These are phyloP conservation scores for Magallana gigas DNA, from an alignment of 1,140 invertebrate genomes.

Conservation along the genomic window DNA sequence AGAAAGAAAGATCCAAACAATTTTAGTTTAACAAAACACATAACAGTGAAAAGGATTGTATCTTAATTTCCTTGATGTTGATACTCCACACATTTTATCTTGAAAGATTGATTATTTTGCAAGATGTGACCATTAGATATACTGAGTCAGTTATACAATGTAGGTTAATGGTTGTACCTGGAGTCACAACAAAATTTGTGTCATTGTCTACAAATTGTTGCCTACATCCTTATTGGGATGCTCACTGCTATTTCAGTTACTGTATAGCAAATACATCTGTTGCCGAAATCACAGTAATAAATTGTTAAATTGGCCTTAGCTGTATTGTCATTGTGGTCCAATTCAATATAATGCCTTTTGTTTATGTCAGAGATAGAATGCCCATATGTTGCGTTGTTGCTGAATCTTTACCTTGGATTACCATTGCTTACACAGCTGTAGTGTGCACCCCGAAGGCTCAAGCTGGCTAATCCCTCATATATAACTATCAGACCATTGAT, in stretches of 20 bases:
- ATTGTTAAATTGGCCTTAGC: slow-evolving; percentile 12
- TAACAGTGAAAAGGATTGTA: no score
- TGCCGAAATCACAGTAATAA: slow-evolving; percentile 17
- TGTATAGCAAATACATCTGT: slow-evolving; percentile 4
- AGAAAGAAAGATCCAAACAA: no score
- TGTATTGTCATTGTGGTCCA: slow-evolving; percentile 7
- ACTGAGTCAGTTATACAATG: not conserved
- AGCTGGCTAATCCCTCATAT: not conserved
- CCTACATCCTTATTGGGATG: not conserved
- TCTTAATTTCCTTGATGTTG: no score
- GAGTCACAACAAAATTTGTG: not conserved
- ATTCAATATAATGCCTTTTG: slow-evolving; percentile 6
- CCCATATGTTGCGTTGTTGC: slow-evolving; percentile 21
- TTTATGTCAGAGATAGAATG: slow-evolving; percentile 12
- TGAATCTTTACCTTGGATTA: not conserved
- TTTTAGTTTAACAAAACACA: no score
- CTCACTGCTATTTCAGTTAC: not conserved
- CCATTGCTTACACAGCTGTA: not conserved
- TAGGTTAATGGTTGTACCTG: not conserved
- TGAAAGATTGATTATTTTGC: not conserved
- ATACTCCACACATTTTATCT: no score
- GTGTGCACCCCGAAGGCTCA: not conserved
- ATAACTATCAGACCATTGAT: not conserved
- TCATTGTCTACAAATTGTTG: not conserved
- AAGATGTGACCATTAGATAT: not conserved